Evolutionary conservation across 2,113 vertebrate genomes (phyloP).

Genomic region (Tauraco erythrolophus): DNA sequence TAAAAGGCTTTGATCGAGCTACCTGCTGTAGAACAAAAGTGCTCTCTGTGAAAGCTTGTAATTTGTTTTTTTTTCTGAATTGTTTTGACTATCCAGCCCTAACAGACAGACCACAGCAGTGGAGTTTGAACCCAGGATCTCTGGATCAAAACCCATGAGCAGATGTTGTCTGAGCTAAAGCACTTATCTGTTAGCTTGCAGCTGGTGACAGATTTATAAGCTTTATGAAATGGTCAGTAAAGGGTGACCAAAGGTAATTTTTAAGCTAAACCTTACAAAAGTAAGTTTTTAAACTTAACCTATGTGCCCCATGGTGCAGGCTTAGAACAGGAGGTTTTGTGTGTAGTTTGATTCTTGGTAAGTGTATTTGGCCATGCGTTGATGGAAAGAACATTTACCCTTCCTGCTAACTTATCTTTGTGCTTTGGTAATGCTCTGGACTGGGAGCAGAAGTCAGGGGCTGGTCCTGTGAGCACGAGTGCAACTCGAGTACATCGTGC

Average conservation of each 20-base stretch:
- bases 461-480: background rate
- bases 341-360: background rate
- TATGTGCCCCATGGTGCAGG: background rate
- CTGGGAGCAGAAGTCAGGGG: background rate
- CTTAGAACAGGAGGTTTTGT: background rate
- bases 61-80: background rate
- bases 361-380: background rate
- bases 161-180: background rate
- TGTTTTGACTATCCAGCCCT: background rate
- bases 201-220: background rate
- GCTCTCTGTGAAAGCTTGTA: background rate
- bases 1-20: background rate
- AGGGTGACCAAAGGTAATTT: background rate
- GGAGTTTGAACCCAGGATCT: background rate
- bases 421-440: background rate
- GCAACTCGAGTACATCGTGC: background rate
- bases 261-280: background rate
- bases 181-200: background rate
- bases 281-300: background rate
- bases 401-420: background rate
- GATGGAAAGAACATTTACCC: background rate
- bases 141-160: background rate
- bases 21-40: background rate
- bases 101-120: rapidly evolving
- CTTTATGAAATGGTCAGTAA: background rate